phyloP scores from a whole-genome alignment of 2,797 vertebrate genomes.

The Ictinia mississippiensis region DNA sequence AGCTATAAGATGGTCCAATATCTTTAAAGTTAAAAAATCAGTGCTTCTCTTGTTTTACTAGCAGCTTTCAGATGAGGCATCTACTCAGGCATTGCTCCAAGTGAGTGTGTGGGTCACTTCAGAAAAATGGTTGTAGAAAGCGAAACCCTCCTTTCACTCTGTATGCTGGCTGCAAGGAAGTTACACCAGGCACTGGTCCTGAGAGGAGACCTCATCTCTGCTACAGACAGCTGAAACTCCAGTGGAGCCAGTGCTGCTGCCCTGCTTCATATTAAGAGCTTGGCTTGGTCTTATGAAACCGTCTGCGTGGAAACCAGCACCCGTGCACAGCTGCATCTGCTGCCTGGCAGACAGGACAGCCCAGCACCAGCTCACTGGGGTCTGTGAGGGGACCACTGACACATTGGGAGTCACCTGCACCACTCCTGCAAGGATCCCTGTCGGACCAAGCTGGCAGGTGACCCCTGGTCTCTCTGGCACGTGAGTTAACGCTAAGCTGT shows the following conservation, averaged over 20 bases:
- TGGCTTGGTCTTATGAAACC: neutral
- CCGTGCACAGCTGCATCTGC: neutral
- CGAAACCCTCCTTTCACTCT: neutral
- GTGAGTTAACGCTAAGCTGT: neutral
- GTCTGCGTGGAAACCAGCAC: neutral
- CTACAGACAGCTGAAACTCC: neutral
- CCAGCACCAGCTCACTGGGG: neutral
- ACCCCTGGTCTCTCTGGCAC: accelerated
- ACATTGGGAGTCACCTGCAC: neutral
- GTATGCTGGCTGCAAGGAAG: neutral
- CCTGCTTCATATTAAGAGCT: neutral
- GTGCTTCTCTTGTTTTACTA: neutral
- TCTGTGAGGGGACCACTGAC: neutral
- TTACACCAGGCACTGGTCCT: neutral
- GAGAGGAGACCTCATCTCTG: neutral
- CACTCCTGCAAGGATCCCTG: neutral
- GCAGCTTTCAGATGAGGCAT: neutral
- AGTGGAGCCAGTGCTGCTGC: neutral
- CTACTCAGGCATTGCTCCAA: neutral
- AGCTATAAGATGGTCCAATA: neutral
- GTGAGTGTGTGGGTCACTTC: neutral
- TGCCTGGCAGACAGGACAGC: neutral
- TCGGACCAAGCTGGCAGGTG: neutral
- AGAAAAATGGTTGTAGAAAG: neutral
- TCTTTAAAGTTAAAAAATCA: neutral